A percentile compares a stretch with the other conserved stretches of the same genome.
phyloP scores from a whole-genome alignment of 2,797 vertebrate genomes.

The Cercopithecus neglectus region DNA sequence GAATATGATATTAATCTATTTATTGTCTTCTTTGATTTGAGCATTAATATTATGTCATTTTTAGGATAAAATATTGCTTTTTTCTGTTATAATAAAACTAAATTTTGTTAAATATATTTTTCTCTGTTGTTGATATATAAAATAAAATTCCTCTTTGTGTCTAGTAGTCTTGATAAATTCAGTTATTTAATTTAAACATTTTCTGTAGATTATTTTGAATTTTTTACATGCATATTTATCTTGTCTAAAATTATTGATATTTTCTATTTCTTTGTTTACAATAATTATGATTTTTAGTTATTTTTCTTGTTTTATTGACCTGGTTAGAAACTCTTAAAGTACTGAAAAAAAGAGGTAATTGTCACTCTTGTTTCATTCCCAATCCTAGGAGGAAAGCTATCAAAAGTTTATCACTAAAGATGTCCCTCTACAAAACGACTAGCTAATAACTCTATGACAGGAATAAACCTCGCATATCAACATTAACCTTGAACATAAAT shows the following conservation, averaged over 20 bases:
- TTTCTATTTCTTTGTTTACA: not conserved
- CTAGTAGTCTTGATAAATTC: not conserved
- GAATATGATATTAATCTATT: not conserved
- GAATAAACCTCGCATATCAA: not conserved
- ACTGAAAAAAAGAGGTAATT: not conserved
- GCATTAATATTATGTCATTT: not conserved
- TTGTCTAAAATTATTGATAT: not conserved
- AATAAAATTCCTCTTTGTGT: not conserved
- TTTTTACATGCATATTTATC: not conserved
- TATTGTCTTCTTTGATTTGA: not conserved
- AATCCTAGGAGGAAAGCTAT: not conserved
- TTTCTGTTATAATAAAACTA: not conserved
- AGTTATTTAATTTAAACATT: not conserved
- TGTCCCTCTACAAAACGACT: not conserved
- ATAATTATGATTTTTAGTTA: not conserved
- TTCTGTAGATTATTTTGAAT: not conserved
- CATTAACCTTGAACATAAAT: not conserved
- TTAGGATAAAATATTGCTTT: not conserved
- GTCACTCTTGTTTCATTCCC: not conserved
- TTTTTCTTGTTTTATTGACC: not conserved
- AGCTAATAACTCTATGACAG: not conserved
- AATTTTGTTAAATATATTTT: not conserved
- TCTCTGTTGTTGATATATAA: not conserved
- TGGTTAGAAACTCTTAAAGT: not conserved
- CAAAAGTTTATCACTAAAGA: not conserved